Conservation (phyloP, 2,113 vertebrate species). For the Gnathonemus longibarbis region DNA sequence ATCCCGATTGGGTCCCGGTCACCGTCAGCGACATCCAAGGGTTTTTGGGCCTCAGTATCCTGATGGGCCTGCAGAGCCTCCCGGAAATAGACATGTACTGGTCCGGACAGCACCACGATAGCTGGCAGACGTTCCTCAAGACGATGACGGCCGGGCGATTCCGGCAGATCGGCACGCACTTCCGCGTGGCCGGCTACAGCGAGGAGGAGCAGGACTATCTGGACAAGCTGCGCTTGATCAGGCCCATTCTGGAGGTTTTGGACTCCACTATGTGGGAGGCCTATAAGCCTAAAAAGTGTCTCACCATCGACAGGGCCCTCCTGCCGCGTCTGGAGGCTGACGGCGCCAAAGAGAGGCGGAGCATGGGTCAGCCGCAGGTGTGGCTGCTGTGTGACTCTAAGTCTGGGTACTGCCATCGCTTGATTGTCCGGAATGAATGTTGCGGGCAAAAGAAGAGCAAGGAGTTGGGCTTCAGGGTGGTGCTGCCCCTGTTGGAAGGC, state of each 20-base stretch:
- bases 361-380: slow-evolving; percentile 47
- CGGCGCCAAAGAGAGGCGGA: slow-evolving; percentile 13
- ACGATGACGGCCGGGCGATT: slow-evolving; percentile 59
- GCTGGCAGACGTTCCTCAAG: slow-evolving; percentile 49
- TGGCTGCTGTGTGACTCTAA: slow-evolving; percentile 71
- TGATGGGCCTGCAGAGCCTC: slow-evolving; percentile 59
- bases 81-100: slow-evolving; percentile 54
- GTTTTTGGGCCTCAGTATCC: slow-evolving; percentile 59
- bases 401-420: slow-evolving; percentile 64
- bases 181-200: slow-evolving; percentile 54
- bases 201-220: slow-evolving; percentile 12
- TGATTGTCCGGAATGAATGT: slow-evolving; percentile 45
- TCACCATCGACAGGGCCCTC: slow-evolving; percentile 55
- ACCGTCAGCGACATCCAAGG: slow-evolving; percentile 49
- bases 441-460: slow-evolving; percentile 23
- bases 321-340: slow-evolving; percentile 49
- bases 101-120: slow-evolving; percentile 53
- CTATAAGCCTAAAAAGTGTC: slow-evolving; percentile 55
- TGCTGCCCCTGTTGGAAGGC: slow-evolving; percentile 47
- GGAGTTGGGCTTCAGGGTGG: slow-evolving; percentile 47
- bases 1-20: slow-evolving; percentile 49
- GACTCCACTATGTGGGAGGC: slow-evolving; percentile 49
- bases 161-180: slow-evolving; percentile 49
- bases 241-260: slow-evolving; percentile 51
- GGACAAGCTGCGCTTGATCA: slow-evolving; percentile 52